phyloP scores from a whole-genome alignment of 2,888 invertebrate genomes.

The Chironomus riparius region DNA sequence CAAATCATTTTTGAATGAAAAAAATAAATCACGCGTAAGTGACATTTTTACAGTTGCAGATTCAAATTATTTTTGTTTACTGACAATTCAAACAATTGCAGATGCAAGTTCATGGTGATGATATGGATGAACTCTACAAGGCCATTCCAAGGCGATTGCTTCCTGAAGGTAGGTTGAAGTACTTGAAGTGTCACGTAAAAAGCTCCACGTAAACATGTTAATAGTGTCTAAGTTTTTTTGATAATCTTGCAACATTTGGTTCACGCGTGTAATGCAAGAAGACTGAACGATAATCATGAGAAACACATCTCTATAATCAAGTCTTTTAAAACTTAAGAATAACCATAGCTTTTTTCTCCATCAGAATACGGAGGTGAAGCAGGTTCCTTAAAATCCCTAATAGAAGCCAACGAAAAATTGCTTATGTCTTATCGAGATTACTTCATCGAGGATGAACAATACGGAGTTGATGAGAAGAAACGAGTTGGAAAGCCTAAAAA shows the following conservation, averaged over 20 bases:
- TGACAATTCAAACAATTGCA: too few relatives aligned
- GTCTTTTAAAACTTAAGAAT: too few relatives aligned
- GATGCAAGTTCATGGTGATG: constrained; percentile 47
- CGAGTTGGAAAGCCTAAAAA: constrained; percentile 32
- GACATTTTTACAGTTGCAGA: too few relatives aligned
- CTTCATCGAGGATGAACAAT: constrained; percentile 34
- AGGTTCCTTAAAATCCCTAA: constrained; percentile 39
- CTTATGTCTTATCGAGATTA: constrained; percentile 31
- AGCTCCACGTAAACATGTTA: too few relatives aligned
- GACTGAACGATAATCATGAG: too few relatives aligned
- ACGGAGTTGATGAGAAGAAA: constrained; percentile 34
- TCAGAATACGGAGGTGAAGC: constrained; percentile 55
- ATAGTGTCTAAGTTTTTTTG: too few relatives aligned
- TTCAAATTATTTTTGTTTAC: too few relatives aligned
- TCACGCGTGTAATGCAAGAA: too few relatives aligned
- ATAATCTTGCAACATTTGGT: too few relatives aligned
- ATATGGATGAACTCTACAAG: constrained; percentile 48
- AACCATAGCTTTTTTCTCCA: too few relatives aligned
- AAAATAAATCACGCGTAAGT: constrained; percentile 47
- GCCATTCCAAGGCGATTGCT: constrained; percentile 49
- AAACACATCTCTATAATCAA: too few relatives aligned
- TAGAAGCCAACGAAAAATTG: constrained; percentile 31
- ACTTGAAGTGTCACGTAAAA: too few relatives aligned
- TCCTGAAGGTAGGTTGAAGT: constrained; percentile 38
- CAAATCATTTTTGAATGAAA: constrained; percentile 47